phyloP scores from a whole-genome alignment of 2,113 vertebrate species.

The Puffinus mauretanicus region DNA sequence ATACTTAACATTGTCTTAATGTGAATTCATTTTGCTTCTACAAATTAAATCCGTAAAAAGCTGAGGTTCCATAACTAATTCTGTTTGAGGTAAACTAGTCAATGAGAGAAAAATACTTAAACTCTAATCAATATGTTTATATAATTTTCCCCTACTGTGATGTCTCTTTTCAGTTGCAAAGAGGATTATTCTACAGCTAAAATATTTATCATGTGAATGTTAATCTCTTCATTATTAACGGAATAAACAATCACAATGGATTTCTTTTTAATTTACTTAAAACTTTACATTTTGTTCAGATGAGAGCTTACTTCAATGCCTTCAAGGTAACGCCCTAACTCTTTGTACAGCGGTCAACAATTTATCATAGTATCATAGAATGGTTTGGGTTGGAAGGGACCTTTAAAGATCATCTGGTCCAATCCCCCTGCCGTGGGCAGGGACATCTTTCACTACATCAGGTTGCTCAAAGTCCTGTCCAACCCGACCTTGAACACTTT shows the following conservation, averaged over 20 bases:
- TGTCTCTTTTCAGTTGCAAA: conserved; percentile 60
- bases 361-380: neutral
- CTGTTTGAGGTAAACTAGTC: conserved; percentile 73
- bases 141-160: conserved; percentile 29
- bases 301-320: neutral
- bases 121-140: conserved; percentile 68
- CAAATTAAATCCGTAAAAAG: conserved; percentile 48
- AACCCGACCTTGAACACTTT: neutral
- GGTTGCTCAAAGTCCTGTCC: neutral
- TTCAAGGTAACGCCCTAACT: neutral
- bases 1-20: conserved; percentile 6
- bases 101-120: conserved; percentile 68
- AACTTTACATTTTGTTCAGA: conserved; percentile 17
- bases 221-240: conserved; percentile 63
- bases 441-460: neutral
- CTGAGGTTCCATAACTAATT: conserved; percentile 27
- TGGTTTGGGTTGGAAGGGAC: neutral
- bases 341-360: neutral
- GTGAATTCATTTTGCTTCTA: conserved; percentile 43
- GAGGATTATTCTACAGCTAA: conserved; percentile 68
- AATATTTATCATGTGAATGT: conserved; percentile 62
- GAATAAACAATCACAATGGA: conserved; percentile 54
- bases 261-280: conserved; percentile 57
- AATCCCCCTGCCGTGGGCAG: neutral
- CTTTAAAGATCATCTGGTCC: neutral